Evolutionary conservation across 1,140 invertebrate species (phyloP), one percentile per base, ranked within the genome.

Genomic region (Physella acuta): DNA sequence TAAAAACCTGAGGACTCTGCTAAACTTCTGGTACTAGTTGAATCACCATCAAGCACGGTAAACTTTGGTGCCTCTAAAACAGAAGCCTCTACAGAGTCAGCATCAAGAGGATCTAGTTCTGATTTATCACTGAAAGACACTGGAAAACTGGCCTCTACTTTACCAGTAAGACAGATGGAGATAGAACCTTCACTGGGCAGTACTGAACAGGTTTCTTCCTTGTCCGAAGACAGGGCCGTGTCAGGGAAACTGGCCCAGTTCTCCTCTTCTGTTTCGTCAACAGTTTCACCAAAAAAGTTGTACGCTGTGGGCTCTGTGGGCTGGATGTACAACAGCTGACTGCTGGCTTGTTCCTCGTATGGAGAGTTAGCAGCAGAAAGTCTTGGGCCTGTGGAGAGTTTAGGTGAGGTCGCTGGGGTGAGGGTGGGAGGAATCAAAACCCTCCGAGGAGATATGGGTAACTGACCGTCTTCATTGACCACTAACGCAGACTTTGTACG

Each of bases 391-490:
- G 61, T 52, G 28, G 71, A 59, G 3, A 73, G 56, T 39, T 73
- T 73, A n/a, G 76, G 76, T 37, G 79, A 79, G 8, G 71, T 49
- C 2, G 76, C 72, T 33, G 79, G 81, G 8, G 79, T 79, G 0
- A 79, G 68, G 11, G 73, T 76, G n/a, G 81, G 80, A 26, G 81
- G 81, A 20, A 83, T 75, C 8, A 83, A 70, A 26, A 83, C 75
- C 31, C 79, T 51, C 39, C 78, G 76, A 0, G 81, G 81, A 1
- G 81, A 83, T 11, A 70, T 34, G 11, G 72, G 74, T 28, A 76
- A 64, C 26, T 64, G 70, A 14, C 75, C 76, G 67, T 76, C 75
- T 56, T 78, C 73, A 37, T 78, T 71, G 16, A 82, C 73, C 33
- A 82, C 70, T 36, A 82, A 71, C 31, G 78, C 79, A 49, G 79